A percentile compares a stretch with the other conserved stretches of the same genome.
Evolutionary conservation across 2,797 vertebrate genomes (phyloP).

Genomic region (Apogon talboti): DNA sequence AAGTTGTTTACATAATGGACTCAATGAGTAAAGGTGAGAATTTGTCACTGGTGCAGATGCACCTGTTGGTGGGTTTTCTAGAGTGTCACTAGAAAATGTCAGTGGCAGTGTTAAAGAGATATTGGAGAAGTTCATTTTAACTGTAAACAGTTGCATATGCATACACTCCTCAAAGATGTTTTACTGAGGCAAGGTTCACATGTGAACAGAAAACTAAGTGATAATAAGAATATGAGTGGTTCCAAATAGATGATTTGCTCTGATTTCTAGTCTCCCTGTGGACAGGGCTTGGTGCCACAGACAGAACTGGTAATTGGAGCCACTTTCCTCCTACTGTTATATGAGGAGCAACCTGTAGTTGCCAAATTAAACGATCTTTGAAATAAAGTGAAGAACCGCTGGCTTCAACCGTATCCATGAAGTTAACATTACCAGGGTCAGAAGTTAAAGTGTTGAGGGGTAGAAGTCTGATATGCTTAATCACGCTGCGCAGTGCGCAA

Average conservation of each 20-base stretch:
- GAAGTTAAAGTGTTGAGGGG: conserved; percentile 10
- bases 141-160: not conserved
- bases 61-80: not conserved
- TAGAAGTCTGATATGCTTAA: conserved; percentile 25
- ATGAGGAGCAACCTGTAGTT: conserved; percentile 59
- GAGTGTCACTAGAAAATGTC: not conserved
- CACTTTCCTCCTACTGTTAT: conserved; percentile 57
- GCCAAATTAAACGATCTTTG: conserved; percentile 46
- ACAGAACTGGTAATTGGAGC: conserved; percentile 46
- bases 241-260: conserved; percentile 46
- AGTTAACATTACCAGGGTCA: conserved; percentile 19
- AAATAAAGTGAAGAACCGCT: conserved; percentile 19
- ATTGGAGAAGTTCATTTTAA: not conserved
- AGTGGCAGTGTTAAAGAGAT: not conserved
- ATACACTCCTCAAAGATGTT: not conserved
- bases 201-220: conserved; percentile 26
- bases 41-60: not conserved
- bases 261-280: conserved; percentile 59
- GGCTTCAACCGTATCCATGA: conserved; percentile 13
- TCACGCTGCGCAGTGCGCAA: conserved; percentile 61
- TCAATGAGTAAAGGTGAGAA: not conserved
- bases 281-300: conserved; percentile 34
- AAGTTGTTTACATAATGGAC: not conserved
- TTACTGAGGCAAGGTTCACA: conserved; percentile 15
- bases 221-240: conserved; percentile 46